Percentiles rank a stretch among this genome's conserved stretches.
phyloP scores from a whole-genome alignment of 2,888 invertebrate genomes.

The Acanthosoma haemorrhoidale region DNA sequence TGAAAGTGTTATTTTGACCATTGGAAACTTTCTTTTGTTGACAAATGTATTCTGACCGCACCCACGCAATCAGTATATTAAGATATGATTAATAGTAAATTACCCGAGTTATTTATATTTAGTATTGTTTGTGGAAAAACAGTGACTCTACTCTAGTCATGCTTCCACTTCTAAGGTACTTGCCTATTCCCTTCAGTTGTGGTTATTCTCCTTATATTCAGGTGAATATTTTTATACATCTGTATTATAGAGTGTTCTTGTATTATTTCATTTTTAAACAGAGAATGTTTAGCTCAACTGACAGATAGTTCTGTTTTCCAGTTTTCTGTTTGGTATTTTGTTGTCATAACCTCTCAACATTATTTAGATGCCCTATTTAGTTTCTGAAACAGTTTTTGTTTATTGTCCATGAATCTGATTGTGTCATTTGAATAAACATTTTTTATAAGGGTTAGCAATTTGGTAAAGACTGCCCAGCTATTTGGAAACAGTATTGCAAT shows the following conservation, averaged over 20 bases:
- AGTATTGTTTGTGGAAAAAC: not conserved
- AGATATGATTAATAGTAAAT: constrained; percentile 27
- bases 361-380: not conserved
- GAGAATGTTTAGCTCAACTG: not conserved
- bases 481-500: no score
- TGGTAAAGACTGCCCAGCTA: no score
- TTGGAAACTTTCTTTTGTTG: not conserved
- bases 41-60: constrained; percentile 21
- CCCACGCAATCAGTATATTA: constrained; percentile 31
- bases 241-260: not conserved
- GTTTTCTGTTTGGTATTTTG: not conserved
- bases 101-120: constrained; percentile 7
- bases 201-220: not conserved
- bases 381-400: no score
- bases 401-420: no score
- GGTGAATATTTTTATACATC: not conserved
- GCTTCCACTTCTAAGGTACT: not conserved
- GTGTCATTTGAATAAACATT: no score
- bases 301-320: not conserved
- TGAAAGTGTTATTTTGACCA: not conserved
- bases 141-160: not conserved
- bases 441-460: no score
- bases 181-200: not conserved
- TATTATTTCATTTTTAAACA: not conserved
- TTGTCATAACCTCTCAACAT: constrained; percentile 3